Evolutionary conservation across 2,113 vertebrate genomes (phyloP).

Genomic region (Sylvicapra grimmia): DNA sequence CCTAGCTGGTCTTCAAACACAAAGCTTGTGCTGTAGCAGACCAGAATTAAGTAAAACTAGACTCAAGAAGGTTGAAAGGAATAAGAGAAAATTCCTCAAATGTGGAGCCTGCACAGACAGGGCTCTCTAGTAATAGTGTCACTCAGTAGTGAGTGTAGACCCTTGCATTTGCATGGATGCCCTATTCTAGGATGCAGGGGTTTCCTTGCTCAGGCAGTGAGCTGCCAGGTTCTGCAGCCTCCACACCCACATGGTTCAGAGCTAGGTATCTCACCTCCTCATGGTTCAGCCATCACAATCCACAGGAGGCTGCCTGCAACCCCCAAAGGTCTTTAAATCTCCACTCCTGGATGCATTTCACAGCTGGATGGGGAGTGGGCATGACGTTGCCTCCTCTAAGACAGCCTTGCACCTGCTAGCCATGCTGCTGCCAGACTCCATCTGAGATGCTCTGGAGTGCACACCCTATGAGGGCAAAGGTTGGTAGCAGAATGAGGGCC

Average conservation of each 20-base stretch:
- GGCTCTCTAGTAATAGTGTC: rapidly evolving
- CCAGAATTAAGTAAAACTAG: not conserved
- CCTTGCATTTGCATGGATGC: rapidly evolving
- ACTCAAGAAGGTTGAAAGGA: not conserved
- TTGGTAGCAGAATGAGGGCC: not conserved
- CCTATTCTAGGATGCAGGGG: rapidly evolving
- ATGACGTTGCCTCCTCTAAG: not conserved
- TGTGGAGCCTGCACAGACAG: not conserved
- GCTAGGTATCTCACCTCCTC: not conserved
- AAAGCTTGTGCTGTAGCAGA: not conserved
- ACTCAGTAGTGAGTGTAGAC: not conserved
- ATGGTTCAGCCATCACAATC: not conserved
- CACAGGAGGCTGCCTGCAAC: rapidly evolving
- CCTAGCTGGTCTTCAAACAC: not conserved
- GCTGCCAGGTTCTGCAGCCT: not conserved
- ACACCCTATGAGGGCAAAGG: rapidly evolving
- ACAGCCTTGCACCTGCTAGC: too few relatives aligned
- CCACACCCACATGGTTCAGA: not conserved
- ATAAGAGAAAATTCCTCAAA: too few relatives aligned
- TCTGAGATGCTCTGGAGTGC: rapidly evolving
- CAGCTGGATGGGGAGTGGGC: too few relatives aligned
- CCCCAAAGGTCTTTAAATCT: not conserved
- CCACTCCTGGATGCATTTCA: not conserved
- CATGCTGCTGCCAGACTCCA: not conserved
- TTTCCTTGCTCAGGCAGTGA: not conserved